Base-by-base conservation (phyloP, 1,140 invertebrate species). In the Xylocopa sonorina region DNA sequence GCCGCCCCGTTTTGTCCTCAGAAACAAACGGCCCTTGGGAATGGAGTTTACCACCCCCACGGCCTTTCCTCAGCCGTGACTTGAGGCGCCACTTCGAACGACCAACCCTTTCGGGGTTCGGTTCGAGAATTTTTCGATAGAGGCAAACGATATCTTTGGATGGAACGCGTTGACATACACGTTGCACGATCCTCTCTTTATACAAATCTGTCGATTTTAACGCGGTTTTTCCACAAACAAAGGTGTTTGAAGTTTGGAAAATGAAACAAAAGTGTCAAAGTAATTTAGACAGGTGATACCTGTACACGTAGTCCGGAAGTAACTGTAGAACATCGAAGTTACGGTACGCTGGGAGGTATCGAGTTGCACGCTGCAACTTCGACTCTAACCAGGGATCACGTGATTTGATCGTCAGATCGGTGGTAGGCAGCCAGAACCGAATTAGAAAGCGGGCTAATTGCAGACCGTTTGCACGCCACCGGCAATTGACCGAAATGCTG, bases 401-500 rank as follows among this genome's bases (percentile, higher is more conserved):
- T 87, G 85, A 90, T 89, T 87, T 85, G 87, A 88, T 90, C 89
- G 86, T 89, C 81, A 88, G 88, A 89, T 90, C 86, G 79, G 48
- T 67, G 79, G 57, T 78, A 78, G 80, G 69, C 78, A 78, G 72
- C 81, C 83, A 84, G 83, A 87, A 85, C 86, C 80, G 86, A 89
- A 90, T 90, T 90, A 90, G 87, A 90, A 90, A 89, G 88, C 86
- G 80, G 81, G 80, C 81, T 90, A 90, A 90, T 90, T 90, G 89
- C 87, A 82, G 81, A 81, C 85, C 80, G 86, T 89, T 89, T 85
- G 89, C 89, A 90, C 89, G 89, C 89, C 72, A 90, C 83, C 82
- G 72, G 81, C 81, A 85, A 85, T 86, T 84, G 84, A 84, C 86
- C 89, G 88, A 89, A 87, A 89, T 87, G 80, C 77, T 85, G 78